Evolutionary conservation across 2,113 vertebrate species (phyloP).

Genomic region (Pleuronectes platessa): DNA sequence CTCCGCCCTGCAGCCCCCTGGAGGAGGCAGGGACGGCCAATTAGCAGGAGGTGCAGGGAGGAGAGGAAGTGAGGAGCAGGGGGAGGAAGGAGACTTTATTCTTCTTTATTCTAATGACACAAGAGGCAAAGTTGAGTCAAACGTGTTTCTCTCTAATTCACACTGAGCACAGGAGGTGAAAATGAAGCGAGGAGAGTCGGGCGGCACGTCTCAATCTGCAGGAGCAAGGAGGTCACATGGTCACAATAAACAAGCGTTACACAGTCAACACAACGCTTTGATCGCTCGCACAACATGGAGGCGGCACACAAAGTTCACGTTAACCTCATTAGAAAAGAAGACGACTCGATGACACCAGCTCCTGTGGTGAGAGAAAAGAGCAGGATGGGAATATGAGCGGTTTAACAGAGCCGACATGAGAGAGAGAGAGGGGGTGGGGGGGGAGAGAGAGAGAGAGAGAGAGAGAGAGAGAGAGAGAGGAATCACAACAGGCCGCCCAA

Average conservation of each 20-base stretch:
- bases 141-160: conserved; percentile 52
- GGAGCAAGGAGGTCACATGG: conserved; percentile 44
- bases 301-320: conserved; percentile 48
- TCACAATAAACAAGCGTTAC: conserved; percentile 46
- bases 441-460: background rate
- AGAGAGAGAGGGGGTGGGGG: background rate
- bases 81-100: background rate
- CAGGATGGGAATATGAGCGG: conserved; percentile 28
- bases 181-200: conserved; percentile 43
- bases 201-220: conserved; percentile 22
- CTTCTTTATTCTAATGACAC: background rate
- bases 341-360: conserved; percentile 1
- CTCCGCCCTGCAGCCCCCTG: conserved; percentile 1
- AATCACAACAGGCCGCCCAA: background rate
- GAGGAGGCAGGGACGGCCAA: conserved; percentile 54
- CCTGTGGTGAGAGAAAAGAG: conserved; percentile 26
- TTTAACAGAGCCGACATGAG: background rate
- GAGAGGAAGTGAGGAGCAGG: background rate
- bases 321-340: conserved; percentile 57
- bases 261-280: conserved; percentile 11
- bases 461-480: conserved; percentile 3
- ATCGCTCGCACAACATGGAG: conserved; percentile 32
- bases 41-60: conserved; percentile 41
- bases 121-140: background rate
- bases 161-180: conserved; percentile 21